Percentiles rank a stretch among this genome's conserved stretches.
Conservation (phyloP, 2,888 invertebrate genomes). For the Eupithecia vulgata region DNA sequence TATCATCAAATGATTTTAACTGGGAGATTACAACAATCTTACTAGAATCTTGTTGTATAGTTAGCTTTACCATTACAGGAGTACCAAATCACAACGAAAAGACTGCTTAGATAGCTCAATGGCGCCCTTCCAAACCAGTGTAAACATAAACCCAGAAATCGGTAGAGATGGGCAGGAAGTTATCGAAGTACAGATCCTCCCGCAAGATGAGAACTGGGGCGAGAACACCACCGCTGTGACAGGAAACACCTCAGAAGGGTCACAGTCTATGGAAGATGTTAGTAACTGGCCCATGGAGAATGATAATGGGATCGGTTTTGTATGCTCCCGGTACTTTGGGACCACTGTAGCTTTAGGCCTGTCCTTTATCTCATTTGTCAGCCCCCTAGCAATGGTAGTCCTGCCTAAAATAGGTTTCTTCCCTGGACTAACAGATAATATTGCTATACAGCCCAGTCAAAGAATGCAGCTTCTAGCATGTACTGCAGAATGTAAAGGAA, state of each 20-base stretch:
- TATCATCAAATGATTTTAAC: too few relatives aligned
- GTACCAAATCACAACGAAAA: conserved; percentile 87
- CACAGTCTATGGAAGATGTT: conserved; percentile 96
- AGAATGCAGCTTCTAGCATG: conserved; percentile 90
- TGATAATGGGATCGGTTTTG: conserved; percentile 87
- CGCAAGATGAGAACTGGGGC: conserved; percentile 99
- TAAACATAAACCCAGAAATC: conserved; percentile 91
- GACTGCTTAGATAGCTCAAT: conserved; percentile 86
- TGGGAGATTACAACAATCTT: background rate
- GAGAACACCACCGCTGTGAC: conserved; percentile 99
- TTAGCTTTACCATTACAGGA: conserved; percentile 69
- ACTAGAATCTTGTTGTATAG: conserved; percentile 24
- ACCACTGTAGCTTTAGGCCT: conserved; percentile 91
- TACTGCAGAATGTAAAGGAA: conserved; percentile 96
- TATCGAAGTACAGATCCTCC: conserved; percentile 97
- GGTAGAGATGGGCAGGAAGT: conserved; percentile 93
- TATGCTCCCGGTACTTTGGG: conserved; percentile 93
- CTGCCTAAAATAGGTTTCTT: conserved; percentile 95
- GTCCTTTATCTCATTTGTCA: conserved; percentile 92
- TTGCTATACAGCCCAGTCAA: conserved; percentile 87
- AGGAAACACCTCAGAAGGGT: conserved; percentile 97
- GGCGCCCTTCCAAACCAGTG: conserved; percentile 94
- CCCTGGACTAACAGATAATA: conserved; percentile 88
- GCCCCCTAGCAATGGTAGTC: conserved; percentile 97
- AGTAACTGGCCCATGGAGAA: conserved; percentile 92